phyloP scores from a whole-genome alignment of 2,888 invertebrate genomes.

The Beris chalybata region DNA sequence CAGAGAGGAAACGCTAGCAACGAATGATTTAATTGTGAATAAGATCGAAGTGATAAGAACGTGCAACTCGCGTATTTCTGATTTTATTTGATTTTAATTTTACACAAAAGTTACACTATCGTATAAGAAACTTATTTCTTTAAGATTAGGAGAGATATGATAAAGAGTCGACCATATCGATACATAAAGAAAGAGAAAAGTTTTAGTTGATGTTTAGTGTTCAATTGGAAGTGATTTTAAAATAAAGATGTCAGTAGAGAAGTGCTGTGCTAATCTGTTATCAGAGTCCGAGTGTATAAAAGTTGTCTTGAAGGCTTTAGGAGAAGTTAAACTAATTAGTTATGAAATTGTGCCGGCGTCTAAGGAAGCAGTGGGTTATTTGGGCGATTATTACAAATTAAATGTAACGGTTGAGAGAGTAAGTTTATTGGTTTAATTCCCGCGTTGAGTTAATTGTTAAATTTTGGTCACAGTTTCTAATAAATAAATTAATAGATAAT shows the following conservation, averaged over 20 bases:
- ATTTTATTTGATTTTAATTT: too few relatives aligned
- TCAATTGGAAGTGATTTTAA: not conserved
- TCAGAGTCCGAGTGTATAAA: constrained; percentile 16
- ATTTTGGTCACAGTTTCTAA: not conserved
- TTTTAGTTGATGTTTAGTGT: not conserved
- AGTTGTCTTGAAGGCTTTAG: constrained; percentile 6
- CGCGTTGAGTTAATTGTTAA: too few relatives aligned
- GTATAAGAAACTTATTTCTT: too few relatives aligned
- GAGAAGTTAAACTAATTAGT: not conserved
- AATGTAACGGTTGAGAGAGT: constrained; percentile 10
- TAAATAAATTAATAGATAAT: too few relatives aligned
- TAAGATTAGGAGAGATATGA: too few relatives aligned
- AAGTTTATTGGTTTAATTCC: not conserved
- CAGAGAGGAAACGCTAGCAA: too few relatives aligned
- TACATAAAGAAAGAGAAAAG: not conserved
- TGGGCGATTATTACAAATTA: constrained; percentile 28
- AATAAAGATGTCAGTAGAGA: not conserved
- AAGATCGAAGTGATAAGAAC: too few relatives aligned
- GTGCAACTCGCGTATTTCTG: too few relatives aligned
- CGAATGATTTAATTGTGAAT: too few relatives aligned
- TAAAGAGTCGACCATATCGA: too few relatives aligned
- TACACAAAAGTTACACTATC: too few relatives aligned
- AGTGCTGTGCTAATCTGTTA: constrained; percentile 2
- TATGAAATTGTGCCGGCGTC: constrained; percentile 18
- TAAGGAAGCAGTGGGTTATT: constrained; percentile 11